phyloP scores from a whole-genome alignment of 1,140 invertebrate genomes.

The Meteorus sp. region DNA sequence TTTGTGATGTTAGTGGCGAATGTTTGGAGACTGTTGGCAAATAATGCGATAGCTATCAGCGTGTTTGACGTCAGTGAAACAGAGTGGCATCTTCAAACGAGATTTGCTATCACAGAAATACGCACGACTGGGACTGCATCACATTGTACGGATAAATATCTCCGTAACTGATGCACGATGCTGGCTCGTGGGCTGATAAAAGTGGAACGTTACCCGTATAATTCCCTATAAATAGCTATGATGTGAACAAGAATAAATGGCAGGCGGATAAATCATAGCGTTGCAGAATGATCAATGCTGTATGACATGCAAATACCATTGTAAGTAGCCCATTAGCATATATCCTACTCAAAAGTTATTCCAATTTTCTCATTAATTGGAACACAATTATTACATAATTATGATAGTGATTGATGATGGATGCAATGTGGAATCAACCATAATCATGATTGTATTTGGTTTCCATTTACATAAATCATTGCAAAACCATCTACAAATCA shows the following conservation, averaged over 20 bases:
- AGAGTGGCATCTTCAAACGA: slow-evolving; percentile 45
- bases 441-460: too few relatives aligned
- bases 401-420: too few relatives aligned
- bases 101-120: slow-evolving; percentile 43
- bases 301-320: slow-evolving; percentile 8
- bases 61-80: slow-evolving; percentile 52
- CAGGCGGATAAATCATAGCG: slow-evolving; percentile 50
- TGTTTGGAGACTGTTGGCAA: too few relatives aligned
- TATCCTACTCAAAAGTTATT: background rate
- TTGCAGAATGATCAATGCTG: slow-evolving; percentile 44
- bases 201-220: slow-evolving; percentile 54
- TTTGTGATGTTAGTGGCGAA: too few relatives aligned
- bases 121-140: slow-evolving; percentile 39
- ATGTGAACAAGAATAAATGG: slow-evolving; percentile 45
- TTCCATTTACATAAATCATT: too few relatives aligned
- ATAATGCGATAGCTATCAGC: too few relatives aligned
- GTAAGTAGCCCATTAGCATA: background rate
- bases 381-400: too few relatives aligned
- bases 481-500: too few relatives aligned
- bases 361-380: too few relatives aligned
- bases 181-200: slow-evolving; percentile 42
- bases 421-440: too few relatives aligned
- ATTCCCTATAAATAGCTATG: slow-evolving; percentile 51
- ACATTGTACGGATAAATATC: slow-evolving; percentile 46
- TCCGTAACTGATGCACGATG: slow-evolving; percentile 37